Percentiles rank a stretch among this genome's conserved stretches.
Evolutionary conservation across 2,113 vertebrate species (phyloP).

Genomic region (Salminus brasiliensis): DNA sequence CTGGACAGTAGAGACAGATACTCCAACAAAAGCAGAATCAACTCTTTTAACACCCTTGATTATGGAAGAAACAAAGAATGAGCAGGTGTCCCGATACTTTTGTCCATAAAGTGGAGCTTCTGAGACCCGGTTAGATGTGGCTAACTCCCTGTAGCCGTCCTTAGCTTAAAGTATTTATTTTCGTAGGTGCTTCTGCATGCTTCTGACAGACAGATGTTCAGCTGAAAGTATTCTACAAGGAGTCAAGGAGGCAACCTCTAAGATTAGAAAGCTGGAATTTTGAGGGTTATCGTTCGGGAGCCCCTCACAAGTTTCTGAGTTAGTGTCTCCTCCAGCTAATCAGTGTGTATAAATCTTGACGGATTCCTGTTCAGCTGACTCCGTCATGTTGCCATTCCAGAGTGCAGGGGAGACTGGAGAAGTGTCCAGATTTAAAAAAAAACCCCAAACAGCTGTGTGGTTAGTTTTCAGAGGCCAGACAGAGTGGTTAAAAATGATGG

Average conservation of each 20-base stretch:
- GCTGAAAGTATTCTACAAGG: slow-evolving; percentile 32
- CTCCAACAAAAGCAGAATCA: no score
- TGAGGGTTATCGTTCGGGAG: slow-evolving; percentile 43
- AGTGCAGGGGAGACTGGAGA: slow-evolving; percentile 63
- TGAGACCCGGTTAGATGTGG: no score
- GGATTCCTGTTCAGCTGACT: slow-evolving; percentile 61
- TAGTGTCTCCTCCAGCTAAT: slow-evolving; percentile 47
- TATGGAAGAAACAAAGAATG: no score
- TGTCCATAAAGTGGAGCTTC: no score
- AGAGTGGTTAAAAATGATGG: background rate
- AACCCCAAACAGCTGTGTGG: slow-evolving; percentile 71
- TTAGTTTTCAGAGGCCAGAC: slow-evolving; percentile 61
- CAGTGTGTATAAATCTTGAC: slow-evolving; percentile 47
- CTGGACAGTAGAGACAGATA: no score
- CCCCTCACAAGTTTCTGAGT: slow-evolving; percentile 43
- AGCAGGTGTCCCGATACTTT: no score
- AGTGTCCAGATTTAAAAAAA: slow-evolving; percentile 62
- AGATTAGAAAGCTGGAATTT: slow-evolving; percentile 50
- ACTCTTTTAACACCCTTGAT: no score
- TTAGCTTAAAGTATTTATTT: background rate
- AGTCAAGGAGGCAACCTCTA: slow-evolving; percentile 20
- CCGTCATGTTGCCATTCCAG: slow-evolving; percentile 67
- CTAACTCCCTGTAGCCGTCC: no score
- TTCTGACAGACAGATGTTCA: slow-evolving; percentile 54
- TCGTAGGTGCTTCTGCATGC: background rate